These are phyloP conservation scores for Hemicordylus capensis DNA, from an alignment of 2,113 vertebrate species.

Conservation along the genomic window DNA sequence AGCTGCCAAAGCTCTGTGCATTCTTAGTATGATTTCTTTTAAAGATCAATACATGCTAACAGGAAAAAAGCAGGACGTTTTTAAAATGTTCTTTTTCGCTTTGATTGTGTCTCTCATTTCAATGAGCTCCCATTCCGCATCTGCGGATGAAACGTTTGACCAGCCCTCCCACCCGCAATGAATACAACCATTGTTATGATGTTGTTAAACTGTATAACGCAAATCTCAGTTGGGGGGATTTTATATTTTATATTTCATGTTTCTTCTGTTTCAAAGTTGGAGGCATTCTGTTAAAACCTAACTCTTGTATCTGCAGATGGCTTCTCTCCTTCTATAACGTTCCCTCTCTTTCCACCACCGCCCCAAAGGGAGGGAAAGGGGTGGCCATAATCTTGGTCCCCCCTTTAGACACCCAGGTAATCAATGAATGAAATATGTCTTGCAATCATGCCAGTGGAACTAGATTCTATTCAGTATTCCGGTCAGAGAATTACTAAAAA, in stretches of 20 bases:
- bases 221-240: not conserved
- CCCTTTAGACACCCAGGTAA: not conserved
- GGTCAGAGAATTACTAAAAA: not conserved
- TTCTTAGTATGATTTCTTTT: not conserved
- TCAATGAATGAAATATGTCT: conserved; percentile 7
- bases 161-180: not conserved
- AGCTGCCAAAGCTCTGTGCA: not conserved
- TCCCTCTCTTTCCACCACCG: no score
- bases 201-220: not conserved
- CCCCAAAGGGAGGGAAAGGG: not conserved
- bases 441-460: not conserved
- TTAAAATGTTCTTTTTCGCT: not conserved
- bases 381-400: not conserved
- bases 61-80: not conserved
- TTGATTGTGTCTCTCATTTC: not conserved
- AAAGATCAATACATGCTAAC: not conserved
- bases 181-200: not conserved
- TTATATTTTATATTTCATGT: not conserved
- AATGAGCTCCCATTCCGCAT: not conserved
- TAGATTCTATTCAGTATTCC: not conserved
- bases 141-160: not conserved
- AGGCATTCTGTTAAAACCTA: not conserved
- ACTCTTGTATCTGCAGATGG: not conserved
- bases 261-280: not conserved
- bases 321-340: not conserved